Evolutionary conservation across 2,113 vertebrate genomes (phyloP), one percentile per base, ranked within the genome.

Genomic region (Bubalus kerabau): DNA sequence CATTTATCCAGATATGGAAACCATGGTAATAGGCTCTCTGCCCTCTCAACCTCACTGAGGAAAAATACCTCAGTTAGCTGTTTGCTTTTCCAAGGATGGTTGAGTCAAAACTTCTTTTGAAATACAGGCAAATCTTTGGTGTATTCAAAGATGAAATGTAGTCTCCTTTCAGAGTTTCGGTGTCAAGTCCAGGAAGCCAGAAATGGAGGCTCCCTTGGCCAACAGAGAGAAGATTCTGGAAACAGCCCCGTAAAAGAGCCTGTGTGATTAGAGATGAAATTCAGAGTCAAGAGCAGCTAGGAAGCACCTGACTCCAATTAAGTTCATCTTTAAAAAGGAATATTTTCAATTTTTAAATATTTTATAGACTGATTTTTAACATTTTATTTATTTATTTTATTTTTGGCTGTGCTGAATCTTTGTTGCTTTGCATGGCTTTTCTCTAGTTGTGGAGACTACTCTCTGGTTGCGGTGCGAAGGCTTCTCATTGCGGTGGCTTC

Each of bases 401-500:
- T 71, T 71, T 36, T 21, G 32, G 32, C 32, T 36, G 64, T 67
- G 32, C 64, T 67, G 64, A 67, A 5, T 21, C 64, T 67, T 10
- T n/a, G 17, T 36, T 36, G 32, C 17, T 67, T 67, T n/a, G 62
- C 62, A 5, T 0, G 7, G 32, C 16, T 5, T n/a, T 71, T 36
- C 64, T 71, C 64, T 71, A 71, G 64, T 0, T 5, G 1, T 0
- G 9, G n/a, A 17, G n/a, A n/a, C 64, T 36, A 11, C n/a, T 71
- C 17, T 2, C n/a, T 11, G 5, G 17, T 11, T 71, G 9, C 0
- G 1, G n/a, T 71, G 64, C 1, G 1, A 71, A 11, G 64, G n/a
- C n/a, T 71, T 21, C 17, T 36, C 64, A 36, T 5, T 36, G 17
- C 5, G 17, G 64, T 2, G 2, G 32, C 7, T 67, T 36, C 8